Base-by-base conservation (phyloP, 2,113 vertebrate species). In the Puntigrus tetrazona region DNA sequence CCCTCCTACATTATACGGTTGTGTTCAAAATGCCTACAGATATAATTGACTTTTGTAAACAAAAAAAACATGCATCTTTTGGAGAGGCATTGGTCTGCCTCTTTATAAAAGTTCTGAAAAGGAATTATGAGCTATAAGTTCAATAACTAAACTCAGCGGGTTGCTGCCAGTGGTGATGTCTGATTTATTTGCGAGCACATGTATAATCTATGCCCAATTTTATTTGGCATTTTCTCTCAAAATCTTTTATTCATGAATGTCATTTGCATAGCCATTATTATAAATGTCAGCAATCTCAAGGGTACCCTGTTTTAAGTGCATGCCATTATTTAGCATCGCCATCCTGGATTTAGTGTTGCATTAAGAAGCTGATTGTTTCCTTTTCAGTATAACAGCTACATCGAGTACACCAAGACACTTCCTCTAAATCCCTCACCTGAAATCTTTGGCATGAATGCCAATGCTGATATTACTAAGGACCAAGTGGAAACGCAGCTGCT, bases 391-490 rank as follows among this genome's bases (percentile, higher is more conserved):
- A 91, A 92, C 85, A 95, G 94, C 89, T 96, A 96, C 89, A 93
- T 95, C 0, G 95, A 96, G 7, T 96, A 96, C 78, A 96, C 95
- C 36, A 96, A 96, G 91, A 91, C 89, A 0, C 92, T 96, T 87
- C 96, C 96, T 1, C 91, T 96, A 89, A 97, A 93, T 86, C 94
- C 96, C 0, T 94, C 94, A 0, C 95, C 96, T 0, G 96, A 97
- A 86, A 91, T 96, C 78, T 97, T 95, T 84, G 96, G 95, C 67
- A 97, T 96, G 96, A 96, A 97, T 0, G 86, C 95, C 89, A 97
- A 97, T 18, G 95, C 96, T 2, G 96, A 94, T 84, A 95, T 97
- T 92, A 95, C 95, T 38, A 96, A 97, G 84, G 96, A 96, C 91
- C 96, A 97, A 88, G 90, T 95, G 8, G 96, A 97, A 92, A 97